phyloP scores from a whole-genome alignment of 2,113 vertebrate species.

The Leiothrix lutea region DNA sequence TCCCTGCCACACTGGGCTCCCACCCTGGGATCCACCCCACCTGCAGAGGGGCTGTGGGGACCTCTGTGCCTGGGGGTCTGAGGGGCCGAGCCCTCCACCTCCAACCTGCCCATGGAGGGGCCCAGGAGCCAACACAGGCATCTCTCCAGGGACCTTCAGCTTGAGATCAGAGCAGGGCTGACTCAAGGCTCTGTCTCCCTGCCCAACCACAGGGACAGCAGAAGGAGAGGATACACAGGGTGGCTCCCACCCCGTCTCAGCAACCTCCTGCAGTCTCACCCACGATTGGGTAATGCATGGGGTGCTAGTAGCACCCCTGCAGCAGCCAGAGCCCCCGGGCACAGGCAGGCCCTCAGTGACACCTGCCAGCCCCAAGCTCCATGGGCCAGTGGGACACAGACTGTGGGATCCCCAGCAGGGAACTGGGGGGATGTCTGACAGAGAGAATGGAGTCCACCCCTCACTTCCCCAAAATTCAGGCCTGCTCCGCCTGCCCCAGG shows the following conservation, averaged over 20 bases:
- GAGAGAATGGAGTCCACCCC: not conserved
- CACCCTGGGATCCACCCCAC: not conserved
- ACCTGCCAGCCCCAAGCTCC: not conserved
- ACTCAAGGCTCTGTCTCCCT: not conserved
- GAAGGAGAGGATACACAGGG: not conserved
- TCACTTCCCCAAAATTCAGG: not conserved
- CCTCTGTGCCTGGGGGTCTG: rapidly evolving
- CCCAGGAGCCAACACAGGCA: not conserved
- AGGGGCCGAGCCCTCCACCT: not conserved
- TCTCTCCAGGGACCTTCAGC: not conserved
- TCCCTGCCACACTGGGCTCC: not conserved
- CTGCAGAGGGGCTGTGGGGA: not conserved
- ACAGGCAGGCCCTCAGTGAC: not conserved
- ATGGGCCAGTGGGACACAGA: rapidly evolving
- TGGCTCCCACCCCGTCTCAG: rapidly evolving
- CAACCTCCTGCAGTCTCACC: not conserved
- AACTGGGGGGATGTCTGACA: rapidly evolving
- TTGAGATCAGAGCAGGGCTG: not conserved
- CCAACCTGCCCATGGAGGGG: not conserved
- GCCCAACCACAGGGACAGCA: not conserved
- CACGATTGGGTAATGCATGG: rapidly evolving
- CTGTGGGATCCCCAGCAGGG: rapidly evolving
- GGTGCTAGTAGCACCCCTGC: not conserved
- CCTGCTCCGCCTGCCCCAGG: not conserved
- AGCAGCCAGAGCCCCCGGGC: not conserved